Conservation (phyloP, 1,140 invertebrate species). For the Lamellibrachia luymesi region DNA sequence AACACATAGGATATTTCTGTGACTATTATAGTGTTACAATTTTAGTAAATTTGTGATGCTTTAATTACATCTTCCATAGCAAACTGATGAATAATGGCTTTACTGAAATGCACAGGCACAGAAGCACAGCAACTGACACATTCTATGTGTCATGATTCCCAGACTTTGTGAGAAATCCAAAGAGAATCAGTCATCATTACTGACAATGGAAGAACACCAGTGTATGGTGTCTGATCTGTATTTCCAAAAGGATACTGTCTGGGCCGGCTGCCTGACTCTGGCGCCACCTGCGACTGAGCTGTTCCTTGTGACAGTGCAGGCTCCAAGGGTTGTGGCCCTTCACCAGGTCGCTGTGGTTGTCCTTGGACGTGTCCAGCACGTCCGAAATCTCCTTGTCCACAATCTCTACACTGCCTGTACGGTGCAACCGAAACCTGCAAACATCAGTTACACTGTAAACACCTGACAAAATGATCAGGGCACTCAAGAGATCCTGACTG, state of each 20-base stretch:
- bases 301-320: constrained; percentile 61
- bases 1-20: too few relatives aligned
- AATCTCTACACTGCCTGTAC: constrained; percentile 49
- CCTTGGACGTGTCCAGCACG: constrained; percentile 29
- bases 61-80: not conserved
- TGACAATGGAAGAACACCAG: not conserved
- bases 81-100: not conserved
- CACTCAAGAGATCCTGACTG: not conserved
- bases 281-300: constrained; percentile 51
- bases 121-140: not conserved
- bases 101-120: not conserved
- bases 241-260: constrained; percentile 39
- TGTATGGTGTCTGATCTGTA: not conserved
- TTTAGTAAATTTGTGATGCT: not conserved
- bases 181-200: not conserved
- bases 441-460: not conserved
- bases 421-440: constrained; percentile 34
- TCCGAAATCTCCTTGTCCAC: constrained; percentile 49
- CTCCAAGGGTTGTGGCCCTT: constrained; percentile 62
- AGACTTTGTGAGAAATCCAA: not conserved
- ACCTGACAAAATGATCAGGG: too few relatives aligned
- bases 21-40: too few relatives aligned
- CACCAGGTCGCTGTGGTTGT: not conserved
- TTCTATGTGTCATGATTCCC: not conserved
- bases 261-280: constrained; percentile 58